A percentile compares a stretch with the other conserved stretches of the same genome.
These are phyloP conservation scores for Gibbula magus DNA, from an alignment of 2,888 invertebrate genomes.

Conservation along the genomic window DNA sequence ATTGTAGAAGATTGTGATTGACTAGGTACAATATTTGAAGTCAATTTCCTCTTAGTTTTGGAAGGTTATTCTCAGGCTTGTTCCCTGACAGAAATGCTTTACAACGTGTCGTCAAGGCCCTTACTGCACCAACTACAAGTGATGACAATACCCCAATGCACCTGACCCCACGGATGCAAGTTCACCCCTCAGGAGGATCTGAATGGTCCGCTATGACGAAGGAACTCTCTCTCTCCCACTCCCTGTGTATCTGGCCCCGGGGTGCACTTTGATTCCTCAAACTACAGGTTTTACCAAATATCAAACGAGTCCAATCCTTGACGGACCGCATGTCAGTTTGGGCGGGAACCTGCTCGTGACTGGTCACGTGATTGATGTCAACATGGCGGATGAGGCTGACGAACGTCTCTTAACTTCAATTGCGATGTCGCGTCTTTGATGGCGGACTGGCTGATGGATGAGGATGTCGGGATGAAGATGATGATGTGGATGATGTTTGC, in stretches of 20 bases:
- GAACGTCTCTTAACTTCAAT: background rate
- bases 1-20: too few species aligned
- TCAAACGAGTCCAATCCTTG: background rate
- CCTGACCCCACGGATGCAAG: too few species aligned
- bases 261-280: background rate
- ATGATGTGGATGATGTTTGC: background rate
- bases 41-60: too few species aligned
- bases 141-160: too few species aligned
- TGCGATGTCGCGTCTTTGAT: conserved; percentile 14
- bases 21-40: too few species aligned
- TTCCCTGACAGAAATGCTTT: too few species aligned
- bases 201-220: too few species aligned
- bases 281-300: background rate
- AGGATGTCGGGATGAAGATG: background rate
- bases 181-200: too few species aligned
- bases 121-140: too few species aligned
- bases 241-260: background rate
- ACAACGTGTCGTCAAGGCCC: too few species aligned
- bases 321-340: background rate
- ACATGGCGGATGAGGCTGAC: background rate
- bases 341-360: background rate
- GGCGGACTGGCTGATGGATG: background rate
- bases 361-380: conserved; percentile 11
- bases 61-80: too few species aligned
- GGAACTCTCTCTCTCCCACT: background rate